Evolutionary conservation across 2,888 invertebrate species (phyloP).

Genomic region (Leucoma salicis): DNA sequence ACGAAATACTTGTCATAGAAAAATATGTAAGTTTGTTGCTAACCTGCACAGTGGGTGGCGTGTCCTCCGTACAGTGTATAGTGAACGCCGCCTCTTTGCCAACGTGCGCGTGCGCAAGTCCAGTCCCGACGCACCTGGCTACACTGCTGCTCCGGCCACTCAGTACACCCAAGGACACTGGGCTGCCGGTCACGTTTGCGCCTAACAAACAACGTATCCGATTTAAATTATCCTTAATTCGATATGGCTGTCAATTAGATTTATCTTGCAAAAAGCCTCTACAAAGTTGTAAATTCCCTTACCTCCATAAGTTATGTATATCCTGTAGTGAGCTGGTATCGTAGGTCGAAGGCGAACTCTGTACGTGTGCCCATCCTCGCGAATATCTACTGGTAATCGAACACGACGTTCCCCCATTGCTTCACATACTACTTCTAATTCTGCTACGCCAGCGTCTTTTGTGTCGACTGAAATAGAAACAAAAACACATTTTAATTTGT

Average conservation of each 20-base stretch:
- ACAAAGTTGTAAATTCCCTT: too few species aligned
- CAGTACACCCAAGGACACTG: slow-evolving; percentile 77
- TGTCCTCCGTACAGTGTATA: slow-evolving; percentile 80
- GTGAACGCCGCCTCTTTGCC: slow-evolving; percentile 88
- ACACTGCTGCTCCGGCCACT: slow-evolving; percentile 67
- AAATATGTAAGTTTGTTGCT: too few species aligned
- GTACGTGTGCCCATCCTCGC: slow-evolving; percentile 89
- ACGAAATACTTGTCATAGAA: too few species aligned
- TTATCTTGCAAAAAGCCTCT: too few species aligned
- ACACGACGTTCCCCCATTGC: slow-evolving; percentile 90
- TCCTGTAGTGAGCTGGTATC: slow-evolving; percentile 89
- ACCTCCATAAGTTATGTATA: slow-evolving; percentile 87
- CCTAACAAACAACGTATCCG: slow-evolving; percentile 49
- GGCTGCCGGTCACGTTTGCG: slow-evolving; percentile 82
- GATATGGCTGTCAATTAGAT: too few species aligned
- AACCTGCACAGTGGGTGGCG: slow-evolving; percentile 85
- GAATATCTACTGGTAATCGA: slow-evolving; percentile 89
- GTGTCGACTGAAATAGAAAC: slow-evolving; percentile 85
- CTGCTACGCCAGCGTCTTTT: slow-evolving; percentile 91
- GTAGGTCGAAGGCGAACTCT: slow-evolving; percentile 93
- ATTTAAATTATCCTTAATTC: too few species aligned
- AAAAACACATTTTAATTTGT: too few species aligned
- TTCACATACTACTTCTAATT: slow-evolving; percentile 92
- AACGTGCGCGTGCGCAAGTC: slow-evolving; percentile 85
- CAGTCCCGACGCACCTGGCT: slow-evolving; percentile 85